Base-by-base conservation (phyloP, 2,888 invertebrate species). In the Sinodicranocentrus sp. region DNA sequence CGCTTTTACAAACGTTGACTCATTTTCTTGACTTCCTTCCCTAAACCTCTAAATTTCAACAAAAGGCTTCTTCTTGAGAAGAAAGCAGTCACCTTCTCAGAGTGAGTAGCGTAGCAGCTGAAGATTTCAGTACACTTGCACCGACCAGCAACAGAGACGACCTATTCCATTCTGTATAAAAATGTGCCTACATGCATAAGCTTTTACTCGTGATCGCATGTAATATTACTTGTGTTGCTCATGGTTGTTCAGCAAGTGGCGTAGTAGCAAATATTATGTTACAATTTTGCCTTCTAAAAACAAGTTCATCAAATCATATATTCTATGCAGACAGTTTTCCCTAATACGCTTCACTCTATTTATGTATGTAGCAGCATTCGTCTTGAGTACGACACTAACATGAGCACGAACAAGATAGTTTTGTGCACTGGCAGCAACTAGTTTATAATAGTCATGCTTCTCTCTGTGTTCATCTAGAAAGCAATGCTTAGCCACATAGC, bases 51-150 rank as follows among this genome's bases (percentile, higher is more conserved):
- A n/a, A n/a, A n/a, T 33, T 33, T 3, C 10, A 33, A 33, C 33
- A 33, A 33, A 33, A 33, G n/a, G 33, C 33, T 33, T n/a, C n/a
- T n/a, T n/a, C n/a, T n/a, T 15, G 52, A 39, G n/a, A 57, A 57
- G 57, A 57, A 57, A 57, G 57, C 57, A 57, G n/a, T n/a, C n/a
- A n/a, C n/a, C n/a, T 57, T 25, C 52, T 5, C 15, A 52, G 19
- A 17, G 19, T 3, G 52, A 8, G n/a, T 17, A 17, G 6, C n/a
- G 33, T 15, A 67, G 28, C 67, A 67, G 67, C 67, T 67, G 67
- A 67, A 67, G 13, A 21, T 67, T 21, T 44, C 19, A 13, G 67
- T 67, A 39, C 67, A 67, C 67, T 67, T 67, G 67, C 39, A 67
- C 67, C 21, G 10, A 67, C 5, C 25, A 6, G 21, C 25, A 48